Evolutionary conservation across 2,797 vertebrate genomes (phyloP).

Genomic region (Hoplostethus mediterraneus): DNA sequence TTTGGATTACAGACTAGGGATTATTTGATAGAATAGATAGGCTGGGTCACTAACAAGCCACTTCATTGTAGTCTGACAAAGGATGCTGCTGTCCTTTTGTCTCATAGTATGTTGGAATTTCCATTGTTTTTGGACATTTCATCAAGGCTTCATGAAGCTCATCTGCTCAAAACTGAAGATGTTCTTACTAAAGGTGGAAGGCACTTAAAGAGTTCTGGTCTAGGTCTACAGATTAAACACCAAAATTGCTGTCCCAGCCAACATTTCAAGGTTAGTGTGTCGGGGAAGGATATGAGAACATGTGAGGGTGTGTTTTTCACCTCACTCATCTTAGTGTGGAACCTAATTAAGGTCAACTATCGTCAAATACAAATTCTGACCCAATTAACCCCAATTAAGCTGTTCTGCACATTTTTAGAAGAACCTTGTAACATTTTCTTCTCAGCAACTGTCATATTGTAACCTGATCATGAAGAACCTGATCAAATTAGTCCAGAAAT

Average conservation of each 20-base stretch:
- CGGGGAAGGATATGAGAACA: not conserved
- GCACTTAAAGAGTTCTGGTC: not conserved
- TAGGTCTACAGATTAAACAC: constrained; percentile 19
- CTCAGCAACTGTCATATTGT: not conserved
- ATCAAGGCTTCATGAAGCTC: not conserved
- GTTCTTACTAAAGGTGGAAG: not conserved
- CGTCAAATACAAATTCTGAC: constrained; percentile 39
- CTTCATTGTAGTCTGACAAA: constrained; percentile 16
- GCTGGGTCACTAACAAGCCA: constrained; percentile 14
- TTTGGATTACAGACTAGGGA: not conserved
- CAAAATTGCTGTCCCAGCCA: not conserved
- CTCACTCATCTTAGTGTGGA: constrained; percentile 44
- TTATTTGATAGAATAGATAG: not conserved
- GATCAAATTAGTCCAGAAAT: not conserved
- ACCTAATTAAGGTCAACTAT: constrained; percentile 60
- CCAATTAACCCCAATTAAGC: constrained; percentile 41
- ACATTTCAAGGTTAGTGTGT: constrained; percentile 11
- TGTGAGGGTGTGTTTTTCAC: constrained; percentile 16
- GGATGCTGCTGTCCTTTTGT: not conserved
- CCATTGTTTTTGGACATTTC: not conserved
- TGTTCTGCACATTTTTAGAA: constrained; percentile 14
- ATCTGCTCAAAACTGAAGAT: not conserved
- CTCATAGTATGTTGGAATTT: constrained; percentile 2
- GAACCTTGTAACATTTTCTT: not conserved
- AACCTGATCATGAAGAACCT: not conserved